Base-by-base conservation (phyloP, 2,797 vertebrate species). In the Discoglossus pictus region DNA sequence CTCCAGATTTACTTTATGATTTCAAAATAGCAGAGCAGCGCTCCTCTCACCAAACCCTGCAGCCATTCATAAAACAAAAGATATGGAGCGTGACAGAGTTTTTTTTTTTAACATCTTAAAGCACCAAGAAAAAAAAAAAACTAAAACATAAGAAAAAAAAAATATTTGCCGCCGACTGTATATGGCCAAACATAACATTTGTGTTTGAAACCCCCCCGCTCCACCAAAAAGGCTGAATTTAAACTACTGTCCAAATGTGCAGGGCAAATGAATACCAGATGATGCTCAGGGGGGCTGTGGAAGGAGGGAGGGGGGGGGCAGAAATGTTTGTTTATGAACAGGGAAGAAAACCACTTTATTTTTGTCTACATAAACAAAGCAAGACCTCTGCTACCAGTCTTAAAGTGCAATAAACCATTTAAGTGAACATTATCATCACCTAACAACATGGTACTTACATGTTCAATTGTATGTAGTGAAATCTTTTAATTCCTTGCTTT, bases 121-220 rank as follows among this genome's bases (percentile, higher is more conserved):
- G 53, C 38, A 34, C 7, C n/a, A 34, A 42, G 25, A 16, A 51
- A 23, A 55, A 52, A 43, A 34, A 38, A 43, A 58, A 58, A 48
- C n/a, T n/a, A n/a, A 40, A 7, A 44, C 2, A 16, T 7, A 15
- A 35, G 21, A 53, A 39, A 11, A 47, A 56, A 58, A 21, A 50
- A 66, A 66, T 66, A 66, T 58, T 58, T 66, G 53, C 43, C 54
- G 40, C 27, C 44, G 39, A 24, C 40, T 61, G 40, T 31, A 61
- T 31, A 38, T 10, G 3, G 48, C 66, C 58, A 69, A 69, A 46
- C 56, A 69, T 61, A 69, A 69, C 58, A 69, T 69, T 69, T 69
- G 50, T 69, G 58, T 61, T 54, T 38, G 20, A 53, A 48, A 34
- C 2, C 13, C 36, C 36, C 21, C 46, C 27, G 4, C 27, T 8